Percentiles rank a stretch among this genome's conserved stretches.
phyloP scores from a whole-genome alignment of 1,140 invertebrate genomes.

The Magallana angulata region DNA sequence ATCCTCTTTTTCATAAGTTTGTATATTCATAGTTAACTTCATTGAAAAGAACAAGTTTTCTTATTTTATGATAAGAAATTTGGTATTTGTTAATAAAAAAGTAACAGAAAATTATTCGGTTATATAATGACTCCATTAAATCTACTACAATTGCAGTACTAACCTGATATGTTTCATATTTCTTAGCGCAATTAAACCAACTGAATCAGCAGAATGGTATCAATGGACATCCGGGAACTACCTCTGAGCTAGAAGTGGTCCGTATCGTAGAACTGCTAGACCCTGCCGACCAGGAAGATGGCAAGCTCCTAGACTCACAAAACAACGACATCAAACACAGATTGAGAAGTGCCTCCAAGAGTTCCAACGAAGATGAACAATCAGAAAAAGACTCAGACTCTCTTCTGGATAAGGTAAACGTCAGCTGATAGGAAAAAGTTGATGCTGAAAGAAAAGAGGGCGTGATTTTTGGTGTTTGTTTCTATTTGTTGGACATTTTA shows the following conservation, averaged over 20 bases:
- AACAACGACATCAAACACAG: constrained; percentile 20
- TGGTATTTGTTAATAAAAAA: too few species aligned
- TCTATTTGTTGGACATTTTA: too few species aligned
- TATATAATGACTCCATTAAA: too few species aligned
- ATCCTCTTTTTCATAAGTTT: too few species aligned
- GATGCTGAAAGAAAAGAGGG: too few species aligned
- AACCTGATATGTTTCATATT: neutral
- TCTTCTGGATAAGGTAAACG: neutral
- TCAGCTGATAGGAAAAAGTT: neutral
- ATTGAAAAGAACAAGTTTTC: too few species aligned
- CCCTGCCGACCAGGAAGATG: neutral
- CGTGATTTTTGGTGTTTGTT: too few species aligned
- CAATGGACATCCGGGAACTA: neutral
- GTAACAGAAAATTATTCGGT: too few species aligned
- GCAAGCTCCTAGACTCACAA: neutral
- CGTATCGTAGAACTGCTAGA: constrained; percentile 3
- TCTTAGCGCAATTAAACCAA: neutral
- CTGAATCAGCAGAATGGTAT: neutral
- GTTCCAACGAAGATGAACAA: neutral
- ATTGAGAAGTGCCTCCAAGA: neutral
- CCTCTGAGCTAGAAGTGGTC: neutral
- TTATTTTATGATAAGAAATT: too few species aligned
- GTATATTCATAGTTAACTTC: too few species aligned
- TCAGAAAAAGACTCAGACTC: neutral
- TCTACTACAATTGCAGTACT: too few species aligned